Base-by-base conservation (phyloP, 2,888 invertebrate species). In the Hypena proboscidalis region DNA sequence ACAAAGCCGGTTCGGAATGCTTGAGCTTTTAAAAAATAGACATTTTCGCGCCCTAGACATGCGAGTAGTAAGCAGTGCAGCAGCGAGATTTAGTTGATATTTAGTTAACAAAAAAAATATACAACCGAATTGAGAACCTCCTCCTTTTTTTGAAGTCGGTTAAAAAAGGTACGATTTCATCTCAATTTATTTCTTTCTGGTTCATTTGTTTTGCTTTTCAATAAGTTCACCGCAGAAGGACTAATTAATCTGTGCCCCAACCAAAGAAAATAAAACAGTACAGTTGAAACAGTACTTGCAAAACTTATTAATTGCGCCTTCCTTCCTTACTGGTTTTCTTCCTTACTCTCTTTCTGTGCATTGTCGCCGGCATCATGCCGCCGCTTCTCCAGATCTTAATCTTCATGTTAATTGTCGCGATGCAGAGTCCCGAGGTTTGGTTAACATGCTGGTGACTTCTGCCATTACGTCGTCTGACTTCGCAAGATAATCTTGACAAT, bases 371-470 rank as follows among this genome's bases (percentile, higher is more conserved):
- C 60, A 67, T 72, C 77, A 75, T 72, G 67, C 43, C 48, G 67
- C 43, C 48, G 59, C 46, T 61, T 63, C 54, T 74, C 74, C 65
- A 72, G 75, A 78, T 83, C 73, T 76, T 77, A 78, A 84, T 85
- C 83, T 77, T 60, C 58, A 61, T 68, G 71, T 73, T 84, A 84
- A 87, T 84, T 80, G 82, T 83, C 71, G 69, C 69, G 71, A 73
- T 74, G 75, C 75, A 70, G 68, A 67, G 68, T 67, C 67, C 64
- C 70, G 48, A 63, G 66, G 69, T 74, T 69, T 70, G 74, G 66
- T 77, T 79, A 83, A 85, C 82, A 83, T 84, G 73, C 81, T 80
- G 81, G 80, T 82, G 80, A 83, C 70, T 81, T 75, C 70, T 74
- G 70, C 74, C 70, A 79, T 82, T 82, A 78, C 79, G 60, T 61